Percentiles rank a stretch among this genome's conserved stretches.
Conservation (phyloP, 2,113 vertebrate species). For the Plectropomus leopardus region DNA sequence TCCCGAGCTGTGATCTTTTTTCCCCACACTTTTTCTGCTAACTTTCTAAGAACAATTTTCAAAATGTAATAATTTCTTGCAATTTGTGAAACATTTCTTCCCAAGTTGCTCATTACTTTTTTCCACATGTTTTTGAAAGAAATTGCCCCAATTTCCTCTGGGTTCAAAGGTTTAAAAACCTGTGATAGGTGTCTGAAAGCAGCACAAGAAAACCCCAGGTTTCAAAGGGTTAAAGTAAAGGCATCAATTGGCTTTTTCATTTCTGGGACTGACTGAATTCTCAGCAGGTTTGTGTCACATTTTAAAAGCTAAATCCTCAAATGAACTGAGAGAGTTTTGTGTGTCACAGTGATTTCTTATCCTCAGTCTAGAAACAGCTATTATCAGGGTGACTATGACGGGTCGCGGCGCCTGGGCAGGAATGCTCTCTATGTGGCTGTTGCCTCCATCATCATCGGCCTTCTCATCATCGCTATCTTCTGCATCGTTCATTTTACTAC, state of each 20-base stretch:
- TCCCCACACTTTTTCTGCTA: too few relatives aligned
- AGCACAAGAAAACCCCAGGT: too few relatives aligned
- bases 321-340: not conserved
- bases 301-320: not conserved
- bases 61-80: too few relatives aligned
- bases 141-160: too few relatives aligned
- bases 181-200: too few relatives aligned
- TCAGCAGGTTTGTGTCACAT: not conserved
- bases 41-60: too few relatives aligned
- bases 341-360: conserved; percentile 18
- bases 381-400: conserved; percentile 89
- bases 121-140: too few relatives aligned
- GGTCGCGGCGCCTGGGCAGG: conserved; percentile 88
- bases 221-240: too few relatives aligned
- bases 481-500: conserved; percentile 88
- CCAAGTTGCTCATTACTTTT: too few relatives aligned
- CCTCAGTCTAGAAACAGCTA: conserved; percentile 91
- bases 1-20: too few relatives aligned
- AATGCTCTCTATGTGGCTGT: conserved; percentile 89
- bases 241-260: not conserved
- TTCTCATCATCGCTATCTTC: conserved; percentile 87
- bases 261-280: not conserved
- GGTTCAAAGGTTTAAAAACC: too few relatives aligned
- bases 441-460: conserved; percentile 91
- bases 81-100: too few relatives aligned